phyloP scores from a whole-genome alignment of 2,888 invertebrate genomes.

The Synergus laeviventris region DNA sequence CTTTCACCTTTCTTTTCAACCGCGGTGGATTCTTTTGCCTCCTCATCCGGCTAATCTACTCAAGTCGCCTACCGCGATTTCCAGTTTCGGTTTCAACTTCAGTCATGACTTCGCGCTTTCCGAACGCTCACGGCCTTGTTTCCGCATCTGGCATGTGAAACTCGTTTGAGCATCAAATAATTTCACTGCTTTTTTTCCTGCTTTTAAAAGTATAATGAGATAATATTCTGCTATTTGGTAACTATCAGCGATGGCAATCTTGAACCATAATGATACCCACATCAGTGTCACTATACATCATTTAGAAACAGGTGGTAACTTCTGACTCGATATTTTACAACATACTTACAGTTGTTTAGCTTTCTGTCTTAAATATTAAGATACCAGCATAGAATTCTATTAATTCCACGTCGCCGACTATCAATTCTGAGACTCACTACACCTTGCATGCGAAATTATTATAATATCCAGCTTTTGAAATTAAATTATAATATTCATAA shows the following conservation, averaged over 20 bases:
- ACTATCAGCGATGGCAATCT: too few relatives aligned
- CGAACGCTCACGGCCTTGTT: slow-evolving; percentile 3
- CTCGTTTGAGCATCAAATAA: not conserved
- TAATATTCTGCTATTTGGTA: too few relatives aligned
- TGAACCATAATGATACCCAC: too few relatives aligned
- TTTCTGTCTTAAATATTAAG: too few relatives aligned
- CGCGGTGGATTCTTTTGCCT: slow-evolving; percentile 26
- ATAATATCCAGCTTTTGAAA: not conserved
- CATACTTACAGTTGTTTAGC: not conserved
- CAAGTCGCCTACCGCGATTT: slow-evolving; percentile 16
- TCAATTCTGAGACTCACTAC: not conserved
- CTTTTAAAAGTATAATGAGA: not conserved
- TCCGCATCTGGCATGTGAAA: slow-evolving; percentile 7
- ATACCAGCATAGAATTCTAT: not conserved
- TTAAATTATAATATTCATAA: not conserved
- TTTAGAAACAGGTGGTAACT: too few relatives aligned
- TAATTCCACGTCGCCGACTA: not conserved
- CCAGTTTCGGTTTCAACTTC: slow-evolving; percentile 22
- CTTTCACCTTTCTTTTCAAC: slow-evolving; percentile 39
- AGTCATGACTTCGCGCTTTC: slow-evolving; percentile 23
- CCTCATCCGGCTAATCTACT: slow-evolving; percentile 36
- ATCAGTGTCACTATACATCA: too few relatives aligned
- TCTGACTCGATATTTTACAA: not conserved
- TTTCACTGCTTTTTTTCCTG: not conserved
- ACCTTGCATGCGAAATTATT: not conserved